Base-by-base conservation (phyloP, 2,797 vertebrate species). In the Spinus pinus region DNA sequence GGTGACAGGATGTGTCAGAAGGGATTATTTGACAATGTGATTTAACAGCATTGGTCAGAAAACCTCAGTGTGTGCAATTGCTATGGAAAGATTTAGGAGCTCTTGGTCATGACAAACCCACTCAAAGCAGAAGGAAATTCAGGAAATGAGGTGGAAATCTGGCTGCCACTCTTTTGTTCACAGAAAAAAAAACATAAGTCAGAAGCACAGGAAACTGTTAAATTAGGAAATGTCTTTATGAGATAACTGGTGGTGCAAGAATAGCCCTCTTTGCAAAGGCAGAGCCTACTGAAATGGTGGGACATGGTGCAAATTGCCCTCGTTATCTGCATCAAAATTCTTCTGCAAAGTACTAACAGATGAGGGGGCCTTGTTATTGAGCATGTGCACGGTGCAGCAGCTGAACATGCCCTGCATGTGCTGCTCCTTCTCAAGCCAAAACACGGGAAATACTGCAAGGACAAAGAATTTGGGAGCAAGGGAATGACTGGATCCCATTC, bases 171-270 rank as follows among this genome's bases (percentile, higher is more conserved):
- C 72, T 27, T 94, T 79, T 51, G 19, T 71, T 95, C 64, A 8
- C 67, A 84, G 83, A 84, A 95, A 81, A 42, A 41, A 90, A 90
- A 69, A 17, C 66, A 2, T 74, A 90, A 91, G 74, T 95, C 83
- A 95, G 71, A 88, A 95, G 70, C 65, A 58, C 61, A 85, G 94
- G 96, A 97, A 96, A 53, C 83, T 71, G 73, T 95, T 93, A 91
- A 95, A 96, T 96, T 95, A 91, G 90, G 95, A 96, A 96, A 94
- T 85, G 58, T 86, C 92, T 94, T 95, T 96, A 90, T 96, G 92
- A 95, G 94, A 96, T 94, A 96, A 94, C 79, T 90, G 61, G 92
- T 85, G 67, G 77, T 81, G 82, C 83, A 83, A 88, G 62, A 77
- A 71, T 65, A 93, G 35, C 75, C 58, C 70, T 57, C 67, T 78